Percentiles rank a stretch among this genome's conserved stretches.
These are phyloP conservation scores for Harpalus rufipes DNA, from an alignment of 2,888 invertebrate species.

Conservation along the genomic window DNA sequence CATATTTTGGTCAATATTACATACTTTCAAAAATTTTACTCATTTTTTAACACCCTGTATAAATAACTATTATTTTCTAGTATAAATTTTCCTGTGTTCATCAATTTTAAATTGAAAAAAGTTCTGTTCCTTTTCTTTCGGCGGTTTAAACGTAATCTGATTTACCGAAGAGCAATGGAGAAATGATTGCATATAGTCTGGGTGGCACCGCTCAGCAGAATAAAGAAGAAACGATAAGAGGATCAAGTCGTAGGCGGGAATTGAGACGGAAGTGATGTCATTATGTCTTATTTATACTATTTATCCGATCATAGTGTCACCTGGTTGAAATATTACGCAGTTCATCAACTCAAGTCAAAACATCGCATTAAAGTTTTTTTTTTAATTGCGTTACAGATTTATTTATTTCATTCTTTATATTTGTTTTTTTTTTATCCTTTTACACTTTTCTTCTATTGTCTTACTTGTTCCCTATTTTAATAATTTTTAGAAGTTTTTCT, in stretches of 20 bases:
- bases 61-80: no score
- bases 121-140: not conserved
- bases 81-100: no score
- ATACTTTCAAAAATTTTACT: no score
- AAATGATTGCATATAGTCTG: conserved; percentile 45
- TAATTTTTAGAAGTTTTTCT: no score
- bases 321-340: conserved; percentile 36
- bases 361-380: not conserved
- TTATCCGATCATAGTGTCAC: conserved; percentile 43
- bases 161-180: conserved; percentile 15
- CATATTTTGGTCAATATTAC: no score
- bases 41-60: no score
- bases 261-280: conserved; percentile 57
- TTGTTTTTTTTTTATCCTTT: no score
- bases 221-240: conserved; percentile 43
- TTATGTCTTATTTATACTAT: conserved; percentile 50
- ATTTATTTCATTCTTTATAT: no score
- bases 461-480: no score
- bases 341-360: not conserved
- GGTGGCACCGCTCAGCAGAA: conserved; percentile 3
- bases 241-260: conserved; percentile 50
- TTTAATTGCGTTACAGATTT: no score
- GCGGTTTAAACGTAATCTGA: not conserved
- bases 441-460: no score
- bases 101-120: no score